A percentile compares a stretch with the other conserved stretches of the same genome.
These are phyloP conservation scores for Therioaphis trifolii DNA, from an alignment of 2,888 invertebrate genomes.

Conservation along the genomic window DNA sequence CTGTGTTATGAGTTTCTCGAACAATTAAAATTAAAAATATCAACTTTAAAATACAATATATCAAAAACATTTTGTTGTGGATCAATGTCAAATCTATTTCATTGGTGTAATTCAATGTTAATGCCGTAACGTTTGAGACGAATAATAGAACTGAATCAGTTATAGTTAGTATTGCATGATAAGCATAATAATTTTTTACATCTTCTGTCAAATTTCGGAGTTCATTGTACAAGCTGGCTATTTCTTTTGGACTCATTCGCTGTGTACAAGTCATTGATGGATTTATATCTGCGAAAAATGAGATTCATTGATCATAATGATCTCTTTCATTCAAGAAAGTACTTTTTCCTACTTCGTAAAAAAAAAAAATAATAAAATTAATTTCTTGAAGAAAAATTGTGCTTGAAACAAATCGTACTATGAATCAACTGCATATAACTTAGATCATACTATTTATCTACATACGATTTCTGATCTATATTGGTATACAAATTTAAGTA, in stretches of 20 bases:
- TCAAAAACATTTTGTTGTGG: not conserved
- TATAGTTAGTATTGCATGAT: not conserved
- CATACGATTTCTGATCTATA: too few species aligned
- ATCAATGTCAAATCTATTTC: not conserved
- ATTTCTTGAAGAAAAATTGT: too few species aligned
- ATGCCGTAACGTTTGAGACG: not conserved
- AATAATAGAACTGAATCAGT: not conserved
- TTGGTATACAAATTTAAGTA: too few species aligned
- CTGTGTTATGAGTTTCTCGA: constrained; percentile 24
- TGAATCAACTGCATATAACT: too few species aligned
- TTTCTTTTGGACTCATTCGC: constrained; percentile 16
- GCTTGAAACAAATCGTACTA: too few species aligned
- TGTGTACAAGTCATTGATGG: not conserved
- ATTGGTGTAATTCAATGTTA: not conserved
- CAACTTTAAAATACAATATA: constrained; percentile 8
- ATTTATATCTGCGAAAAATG: not conserved
- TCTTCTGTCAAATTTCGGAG: constrained; percentile 25
- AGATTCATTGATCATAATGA: not conserved
- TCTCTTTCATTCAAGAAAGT: too few species aligned
- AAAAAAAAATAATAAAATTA: too few species aligned
- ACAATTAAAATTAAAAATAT: constrained; percentile 38
- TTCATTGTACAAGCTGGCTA: constrained; percentile 17
- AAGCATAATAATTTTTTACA: constrained; percentile 24
- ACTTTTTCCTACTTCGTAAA: too few species aligned
- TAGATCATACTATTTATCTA: too few species aligned